These are phyloP conservation scores for Maniola jurtina DNA, from an alignment of 1,140 invertebrate genomes.

Conservation along the genomic window DNA sequence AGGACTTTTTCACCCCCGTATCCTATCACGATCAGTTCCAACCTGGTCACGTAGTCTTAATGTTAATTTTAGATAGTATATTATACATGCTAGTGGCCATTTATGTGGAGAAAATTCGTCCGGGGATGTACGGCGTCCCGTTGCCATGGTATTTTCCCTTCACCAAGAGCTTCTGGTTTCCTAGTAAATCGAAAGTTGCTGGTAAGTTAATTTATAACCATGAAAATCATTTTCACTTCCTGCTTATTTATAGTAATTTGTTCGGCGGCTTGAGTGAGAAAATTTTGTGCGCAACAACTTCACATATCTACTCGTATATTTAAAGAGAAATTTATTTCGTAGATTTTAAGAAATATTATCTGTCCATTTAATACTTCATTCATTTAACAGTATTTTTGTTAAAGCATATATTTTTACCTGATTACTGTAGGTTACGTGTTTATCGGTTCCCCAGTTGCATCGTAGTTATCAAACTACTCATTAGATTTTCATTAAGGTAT, in stretches of 20 bases:
- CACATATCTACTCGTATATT: no score
- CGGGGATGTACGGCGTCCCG: constrained; percentile 85
- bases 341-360: no score
- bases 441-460: no score
- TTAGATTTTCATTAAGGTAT: no score
- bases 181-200: constrained; percentile 52
- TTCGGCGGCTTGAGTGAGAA: no score
- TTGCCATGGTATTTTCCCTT: constrained; percentile 88
- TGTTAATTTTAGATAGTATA: constrained; percentile 83
- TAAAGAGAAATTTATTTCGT: no score
- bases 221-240: neutral
- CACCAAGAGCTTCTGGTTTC: constrained; percentile 79
- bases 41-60: constrained; percentile 82
- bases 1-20: constrained; percentile 83
- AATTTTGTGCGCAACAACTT: no score
- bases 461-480: no score
- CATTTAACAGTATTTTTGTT: no score
- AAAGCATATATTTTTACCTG: no score
- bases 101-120: constrained; percentile 87
- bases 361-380: no score
- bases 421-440: no score
- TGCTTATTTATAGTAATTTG: neutral
- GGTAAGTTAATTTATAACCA: constrained; percentile 37
- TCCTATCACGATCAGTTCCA: constrained; percentile 86
- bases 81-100: constrained; percentile 84